A percentile compares a stretch with the other conserved stretches of the same genome.
Conservation (phyloP, 1,140 invertebrate species). For the Eciton burchellii region DNA sequence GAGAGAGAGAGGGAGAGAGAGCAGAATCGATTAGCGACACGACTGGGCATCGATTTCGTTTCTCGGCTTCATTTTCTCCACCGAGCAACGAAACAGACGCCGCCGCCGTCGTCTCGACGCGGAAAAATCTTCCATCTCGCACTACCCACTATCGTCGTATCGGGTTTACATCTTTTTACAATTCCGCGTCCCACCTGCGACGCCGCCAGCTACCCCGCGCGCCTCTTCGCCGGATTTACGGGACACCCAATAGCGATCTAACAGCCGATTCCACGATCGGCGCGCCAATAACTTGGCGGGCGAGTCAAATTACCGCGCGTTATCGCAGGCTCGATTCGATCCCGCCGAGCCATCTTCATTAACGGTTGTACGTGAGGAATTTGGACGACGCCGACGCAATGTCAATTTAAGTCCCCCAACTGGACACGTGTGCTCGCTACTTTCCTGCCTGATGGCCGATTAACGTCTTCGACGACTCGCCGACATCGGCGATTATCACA, state of each 20-base stretch:
- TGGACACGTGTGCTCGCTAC: slow-evolving; percentile 1
- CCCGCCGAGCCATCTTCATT: slow-evolving; percentile 35
- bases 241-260: no score
- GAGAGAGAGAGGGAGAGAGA: slow-evolving; percentile 14
- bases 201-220: no score
- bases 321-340: slow-evolving; percentile 7
- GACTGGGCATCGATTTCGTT: slow-evolving; percentile 62
- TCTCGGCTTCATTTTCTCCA: slow-evolving; percentile 32
- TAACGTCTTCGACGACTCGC: slow-evolving; percentile 37
- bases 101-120: no score
- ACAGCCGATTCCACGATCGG: not conserved
- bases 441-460: slow-evolving; percentile 39
- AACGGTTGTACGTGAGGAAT: slow-evolving; percentile 40
- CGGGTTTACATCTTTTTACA: slow-evolving; percentile 27
- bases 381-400: slow-evolving; percentile 28
- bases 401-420: slow-evolving; percentile 11
- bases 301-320: slow-evolving; percentile 38
- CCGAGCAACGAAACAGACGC: no score
- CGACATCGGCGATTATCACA: slow-evolving; percentile 14
- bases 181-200: no score
- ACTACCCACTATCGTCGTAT: no score
- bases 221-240: no score
- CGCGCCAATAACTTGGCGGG: slow-evolving; percentile 10
- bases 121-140: no score
- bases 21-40: slow-evolving; percentile 50